Base-by-base conservation (phyloP, 2,888 invertebrate genomes). In the Cephus sareptanus region DNA sequence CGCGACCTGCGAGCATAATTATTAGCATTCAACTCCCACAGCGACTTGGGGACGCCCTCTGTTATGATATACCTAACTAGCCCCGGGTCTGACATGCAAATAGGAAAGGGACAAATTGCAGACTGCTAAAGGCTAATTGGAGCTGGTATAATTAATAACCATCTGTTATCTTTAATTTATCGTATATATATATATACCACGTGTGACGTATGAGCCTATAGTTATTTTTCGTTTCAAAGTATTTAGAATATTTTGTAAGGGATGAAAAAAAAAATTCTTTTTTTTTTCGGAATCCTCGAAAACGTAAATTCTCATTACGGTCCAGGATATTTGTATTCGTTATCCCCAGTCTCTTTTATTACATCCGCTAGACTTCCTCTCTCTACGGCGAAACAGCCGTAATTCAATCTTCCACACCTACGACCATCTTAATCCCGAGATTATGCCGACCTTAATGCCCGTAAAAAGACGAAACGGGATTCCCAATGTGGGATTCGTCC, bases 381-480 rank as follows among this genome's bases (percentile, higher is more conserved):
- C 56, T 56, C 56, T 56, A 9, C 9, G 2, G 23, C 23, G 56
- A 56, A 56, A 56, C 56, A 81, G 79, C 81, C 84, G 86, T 86
- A 87, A 87, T 87, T 87, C 83, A 85, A 86, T 87, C 86, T 87
- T 84, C 83, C 82, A 84, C 85, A 86, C 85, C 84, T 86, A 83
- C 83, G 85, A 84, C 82, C 83, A 85, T 85, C 86, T 88, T 87
- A 87, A 88, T 87, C 87, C 85, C 71, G 79, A 85, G 84, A 87
- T 87, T 88, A 86, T 84, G 82, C 83, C 80, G 83, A 80, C 83
- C 82, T 85, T 85, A 82, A 85, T 85, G 84, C 82, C 81, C 31
- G 81, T 78, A 84, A 86, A 85, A 82, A 81, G 81, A 80, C 69
- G 74, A 78, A 76, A 76, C 77, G 37, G 37, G 69, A 76, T 78